Conservation (phyloP, 2,797 vertebrate genomes). For the Tinamus major region DNA sequence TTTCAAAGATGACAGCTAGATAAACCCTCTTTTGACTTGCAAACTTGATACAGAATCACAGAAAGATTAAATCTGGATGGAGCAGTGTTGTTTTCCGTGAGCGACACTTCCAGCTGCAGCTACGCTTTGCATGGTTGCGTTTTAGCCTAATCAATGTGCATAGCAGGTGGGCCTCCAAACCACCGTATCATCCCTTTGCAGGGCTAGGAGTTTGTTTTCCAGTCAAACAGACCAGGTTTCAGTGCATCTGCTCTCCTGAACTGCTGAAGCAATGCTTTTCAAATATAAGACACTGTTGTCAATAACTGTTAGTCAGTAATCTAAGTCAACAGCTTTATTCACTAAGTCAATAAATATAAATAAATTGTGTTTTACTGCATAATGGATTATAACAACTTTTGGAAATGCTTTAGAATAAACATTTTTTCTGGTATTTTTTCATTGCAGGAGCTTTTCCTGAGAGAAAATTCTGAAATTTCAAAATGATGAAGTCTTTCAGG, state of each 20-base stretch:
- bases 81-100: constrained; percentile 24
- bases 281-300: neutral
- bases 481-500: neutral
- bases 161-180: neutral
- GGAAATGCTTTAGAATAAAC: neutral
- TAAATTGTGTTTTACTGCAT: neutral
- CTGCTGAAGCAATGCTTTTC: constrained; percentile 2
- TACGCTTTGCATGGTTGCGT: neutral
- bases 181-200: neutral
- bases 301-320: neutral
- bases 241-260: constrained; percentile 20
- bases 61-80: constrained; percentile 9
- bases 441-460: constrained; percentile 12
- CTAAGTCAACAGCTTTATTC: neutral
- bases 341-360: neutral
- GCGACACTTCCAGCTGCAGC: constrained; percentile 22
- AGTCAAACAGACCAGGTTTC: neutral
- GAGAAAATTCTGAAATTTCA: constrained; percentile 6
- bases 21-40: constrained; percentile 33
- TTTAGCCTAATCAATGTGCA: neutral
- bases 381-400: neutral
- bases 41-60: neutral
- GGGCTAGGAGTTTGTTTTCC: neutral
- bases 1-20: constrained; percentile 14
- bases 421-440: neutral